Evolutionary conservation across 2,888 invertebrate species (phyloP).

Genomic region (Mellilla xanthometata): DNA sequence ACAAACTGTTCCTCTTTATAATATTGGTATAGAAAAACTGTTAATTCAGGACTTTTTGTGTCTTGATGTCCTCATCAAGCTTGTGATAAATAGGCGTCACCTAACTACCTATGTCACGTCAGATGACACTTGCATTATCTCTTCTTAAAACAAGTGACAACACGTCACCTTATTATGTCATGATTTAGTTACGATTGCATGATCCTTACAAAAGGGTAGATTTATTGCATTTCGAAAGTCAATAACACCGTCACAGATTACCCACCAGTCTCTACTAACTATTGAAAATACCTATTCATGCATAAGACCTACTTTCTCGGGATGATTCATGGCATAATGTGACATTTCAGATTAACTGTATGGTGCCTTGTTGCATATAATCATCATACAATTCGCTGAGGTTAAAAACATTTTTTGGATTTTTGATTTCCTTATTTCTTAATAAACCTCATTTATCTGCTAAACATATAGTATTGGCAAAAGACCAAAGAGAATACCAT

Average conservation of each 20-base stretch:
- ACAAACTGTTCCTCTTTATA: too few species aligned
- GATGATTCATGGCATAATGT: constrained; percentile 25
- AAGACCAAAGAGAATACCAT: too few species aligned
- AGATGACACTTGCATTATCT: too few species aligned
- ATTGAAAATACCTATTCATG: constrained; percentile 14
- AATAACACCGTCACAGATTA: constrained; percentile 11
- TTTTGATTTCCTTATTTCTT: too few species aligned
- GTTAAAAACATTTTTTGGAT: constrained; percentile 14
- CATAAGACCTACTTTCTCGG: constrained; percentile 21
- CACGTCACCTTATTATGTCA: constrained; percentile 6
- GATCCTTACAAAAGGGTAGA: constrained; percentile 7
- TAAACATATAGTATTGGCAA: too few species aligned
- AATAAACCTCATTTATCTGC: too few species aligned
- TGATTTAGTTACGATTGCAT: constrained; percentile 2
- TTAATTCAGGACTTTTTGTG: too few species aligned
- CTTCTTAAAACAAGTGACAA: neutral
- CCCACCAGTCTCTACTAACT: neutral
- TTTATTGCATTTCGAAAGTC: constrained; percentile 24
- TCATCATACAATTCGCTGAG: constrained; percentile 26
- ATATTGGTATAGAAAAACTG: too few species aligned
- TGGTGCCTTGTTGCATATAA: constrained; percentile 28
- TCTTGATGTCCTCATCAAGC: too few species aligned
- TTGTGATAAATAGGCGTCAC: too few species aligned
- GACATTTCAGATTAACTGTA: constrained; percentile 30
- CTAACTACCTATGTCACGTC: too few species aligned